phyloP scores from a whole-genome alignment of 2,888 invertebrate species.

The Eilema sororculum region DNA sequence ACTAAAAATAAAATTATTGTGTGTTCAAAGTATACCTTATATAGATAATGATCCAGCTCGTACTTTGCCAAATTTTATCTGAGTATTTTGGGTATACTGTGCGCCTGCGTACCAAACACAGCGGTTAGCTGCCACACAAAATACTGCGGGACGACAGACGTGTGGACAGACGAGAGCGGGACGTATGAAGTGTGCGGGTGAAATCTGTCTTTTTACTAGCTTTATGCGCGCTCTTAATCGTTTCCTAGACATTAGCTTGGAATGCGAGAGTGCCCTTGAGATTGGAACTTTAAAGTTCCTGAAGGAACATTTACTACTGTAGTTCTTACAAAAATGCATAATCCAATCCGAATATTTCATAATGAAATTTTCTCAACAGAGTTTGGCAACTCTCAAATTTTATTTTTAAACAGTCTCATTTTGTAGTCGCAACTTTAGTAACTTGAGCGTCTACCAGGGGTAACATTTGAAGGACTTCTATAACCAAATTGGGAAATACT shows the following conservation, averaged over 20 bases:
- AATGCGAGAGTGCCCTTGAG: slow-evolving; percentile 26
- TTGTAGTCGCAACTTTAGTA: neutral
- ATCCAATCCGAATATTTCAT: neutral
- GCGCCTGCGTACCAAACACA: no score
- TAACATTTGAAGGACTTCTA: neutral
- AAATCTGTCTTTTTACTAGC: no score
- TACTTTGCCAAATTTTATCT: no score
- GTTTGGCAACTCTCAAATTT: neutral
- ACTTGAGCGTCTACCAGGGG: neutral
- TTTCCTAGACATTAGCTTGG: slow-evolving; percentile 46
- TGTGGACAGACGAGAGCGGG: no score
- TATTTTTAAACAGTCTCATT: neutral
- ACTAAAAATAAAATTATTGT: no score
- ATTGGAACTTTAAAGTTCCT: neutral
- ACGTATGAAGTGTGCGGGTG: no score
- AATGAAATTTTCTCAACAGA: neutral
- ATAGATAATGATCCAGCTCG: no score
- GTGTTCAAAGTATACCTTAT: no score
- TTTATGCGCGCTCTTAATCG: no score
- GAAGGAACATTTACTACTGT: neutral
- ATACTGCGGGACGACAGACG: no score
- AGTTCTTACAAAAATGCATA: neutral
- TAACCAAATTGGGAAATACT: neutral
- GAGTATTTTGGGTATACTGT: no score
- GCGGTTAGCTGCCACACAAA: no score